phyloP scores from a whole-genome alignment of 1,140 invertebrate species.

The Cryptotermes secundus region DNA sequence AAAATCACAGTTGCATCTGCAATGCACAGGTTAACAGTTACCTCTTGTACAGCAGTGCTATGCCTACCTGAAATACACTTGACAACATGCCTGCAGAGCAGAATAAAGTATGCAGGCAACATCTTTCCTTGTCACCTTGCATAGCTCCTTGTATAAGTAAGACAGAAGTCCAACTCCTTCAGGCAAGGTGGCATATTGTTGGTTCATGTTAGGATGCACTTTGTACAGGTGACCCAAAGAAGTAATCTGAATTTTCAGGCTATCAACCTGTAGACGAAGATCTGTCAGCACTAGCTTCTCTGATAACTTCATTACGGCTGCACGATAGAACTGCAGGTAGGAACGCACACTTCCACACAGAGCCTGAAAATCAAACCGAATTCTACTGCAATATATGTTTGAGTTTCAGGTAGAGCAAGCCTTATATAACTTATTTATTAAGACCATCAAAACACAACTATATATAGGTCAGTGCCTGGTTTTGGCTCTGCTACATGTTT shows the following conservation, averaged over 20 bases:
- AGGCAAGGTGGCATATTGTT: conserved; percentile 40
- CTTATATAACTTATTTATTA: too few relatives aligned
- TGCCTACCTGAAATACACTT: conserved; percentile 61
- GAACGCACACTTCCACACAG: neutral
- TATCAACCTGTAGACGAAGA: neutral
- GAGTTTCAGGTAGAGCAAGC: too few relatives aligned
- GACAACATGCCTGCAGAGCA: conserved; percentile 57
- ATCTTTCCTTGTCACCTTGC: conserved; percentile 53
- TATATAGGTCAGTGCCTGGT: too few relatives aligned
- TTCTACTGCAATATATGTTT: too few relatives aligned
- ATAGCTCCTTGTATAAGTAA: conserved; percentile 60
- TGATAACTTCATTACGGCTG: neutral
- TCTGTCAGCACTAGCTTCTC: neutral
- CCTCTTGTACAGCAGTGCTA: conserved; percentile 29
- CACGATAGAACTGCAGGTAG: neutral
- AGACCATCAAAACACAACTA: too few relatives aligned
- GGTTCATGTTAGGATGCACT: neutral
- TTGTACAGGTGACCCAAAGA: neutral
- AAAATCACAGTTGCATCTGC: too few relatives aligned
- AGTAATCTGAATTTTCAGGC: neutral
- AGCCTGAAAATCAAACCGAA: neutral
- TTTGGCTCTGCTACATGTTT: too few relatives aligned
- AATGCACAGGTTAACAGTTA: too few relatives aligned
- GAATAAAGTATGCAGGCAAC: conserved; percentile 56
- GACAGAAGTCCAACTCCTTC: conserved; percentile 57